Evolutionary conservation across 2,113 vertebrate genomes (phyloP).

Genomic region (Chiloscyllium plagiosum): DNA sequence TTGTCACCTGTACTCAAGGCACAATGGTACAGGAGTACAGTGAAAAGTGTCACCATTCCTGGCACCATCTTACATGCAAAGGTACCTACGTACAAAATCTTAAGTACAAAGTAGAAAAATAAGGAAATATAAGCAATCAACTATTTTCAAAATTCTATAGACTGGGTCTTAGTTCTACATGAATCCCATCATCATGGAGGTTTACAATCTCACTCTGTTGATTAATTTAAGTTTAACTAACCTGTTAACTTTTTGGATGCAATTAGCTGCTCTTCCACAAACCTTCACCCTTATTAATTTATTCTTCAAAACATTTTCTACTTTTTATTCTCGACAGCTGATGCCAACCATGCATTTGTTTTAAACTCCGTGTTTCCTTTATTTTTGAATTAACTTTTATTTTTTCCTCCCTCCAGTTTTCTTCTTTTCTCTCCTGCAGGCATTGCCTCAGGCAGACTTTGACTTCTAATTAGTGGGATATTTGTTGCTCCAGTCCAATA

Average conservation of each 20-base stretch:
- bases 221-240: neutral
- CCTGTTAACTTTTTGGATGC: neutral
- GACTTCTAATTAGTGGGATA: neutral
- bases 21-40: too few relatives aligned
- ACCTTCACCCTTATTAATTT: neutral
- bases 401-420: neutral
- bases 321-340: neutral
- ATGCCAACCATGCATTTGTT: neutral
- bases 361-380: neutral
- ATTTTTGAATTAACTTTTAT: neutral
- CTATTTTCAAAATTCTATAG: neutral
- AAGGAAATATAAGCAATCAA: neutral
- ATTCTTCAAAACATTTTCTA: neutral
- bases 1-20: too few relatives aligned
- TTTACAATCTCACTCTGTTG: neutral
- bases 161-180: neutral
- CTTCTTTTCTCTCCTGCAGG: neutral
- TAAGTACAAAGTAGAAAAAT: too few relatives aligned
- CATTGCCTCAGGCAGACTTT: neutral
- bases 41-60: too few relatives aligned
- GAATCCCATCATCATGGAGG: neutral
- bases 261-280: neutral
- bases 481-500: neutral
- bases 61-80: too few relatives aligned
- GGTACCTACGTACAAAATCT: too few relatives aligned